Percentiles rank a stretch among this genome's conserved stretches.
phyloP scores from a whole-genome alignment of 2,113 vertebrate genomes.

The Verasper variegatus region DNA sequence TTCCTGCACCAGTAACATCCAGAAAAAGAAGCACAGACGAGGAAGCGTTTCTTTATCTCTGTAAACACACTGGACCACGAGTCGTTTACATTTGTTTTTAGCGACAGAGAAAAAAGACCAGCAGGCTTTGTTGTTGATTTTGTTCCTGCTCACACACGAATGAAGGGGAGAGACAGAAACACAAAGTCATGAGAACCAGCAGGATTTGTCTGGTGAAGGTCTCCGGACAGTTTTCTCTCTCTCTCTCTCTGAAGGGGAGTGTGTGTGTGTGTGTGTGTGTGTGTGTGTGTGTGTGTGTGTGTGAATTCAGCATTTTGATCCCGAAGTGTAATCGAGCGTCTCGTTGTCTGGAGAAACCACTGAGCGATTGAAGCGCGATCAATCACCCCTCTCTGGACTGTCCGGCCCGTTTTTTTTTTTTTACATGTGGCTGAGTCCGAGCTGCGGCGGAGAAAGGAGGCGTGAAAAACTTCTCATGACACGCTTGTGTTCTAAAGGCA shows the following conservation, averaged over 20 bases:
- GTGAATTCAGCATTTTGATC: conserved; percentile 78
- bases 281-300: conserved; percentile 20
- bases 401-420: conserved; percentile 28
- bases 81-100: conserved; percentile 28
- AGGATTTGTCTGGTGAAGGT: conserved; percentile 43
- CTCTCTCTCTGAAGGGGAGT: conserved; percentile 10
- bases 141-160: background rate
- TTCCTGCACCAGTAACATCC: background rate
- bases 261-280: conserved; percentile 40
- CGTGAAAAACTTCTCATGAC: conserved; percentile 38
- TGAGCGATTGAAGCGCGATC: conserved; percentile 69
- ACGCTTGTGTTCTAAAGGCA: conserved; percentile 6
- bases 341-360: conserved; percentile 68
- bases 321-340: conserved; percentile 73
- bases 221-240: conserved; percentile 29
- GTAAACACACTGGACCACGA: conserved; percentile 13
- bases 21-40: background rate
- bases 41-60: conserved; percentile 7
- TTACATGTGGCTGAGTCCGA: conserved; percentile 66
- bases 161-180: conserved; percentile 12
- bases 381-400: conserved; percentile 71
- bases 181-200: conserved; percentile 16
- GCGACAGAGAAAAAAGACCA: background rate
- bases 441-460: conserved; percentile 29
- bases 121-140: conserved; percentile 16